Base-by-base conservation (phyloP, 2,797 vertebrate species). In the Huso huso region DNA sequence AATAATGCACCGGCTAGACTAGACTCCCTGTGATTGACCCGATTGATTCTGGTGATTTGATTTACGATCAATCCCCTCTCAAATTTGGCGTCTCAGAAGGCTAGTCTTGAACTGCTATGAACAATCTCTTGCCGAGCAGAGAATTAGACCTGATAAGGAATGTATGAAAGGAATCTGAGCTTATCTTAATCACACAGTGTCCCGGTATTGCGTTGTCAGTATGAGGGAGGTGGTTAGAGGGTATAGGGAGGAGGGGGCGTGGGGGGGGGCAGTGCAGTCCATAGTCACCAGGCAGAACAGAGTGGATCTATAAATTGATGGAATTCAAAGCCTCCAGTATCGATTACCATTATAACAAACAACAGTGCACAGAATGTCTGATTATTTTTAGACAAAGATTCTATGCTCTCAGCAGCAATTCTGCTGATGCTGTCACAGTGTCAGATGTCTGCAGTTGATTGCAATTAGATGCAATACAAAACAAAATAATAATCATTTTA, bases 321-420 rank as follows among this genome's bases (percentile, higher is more conserved):
- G 93, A 94, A 98, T 97, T 94, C 95, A 96, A 97, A 98, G 95
- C 95, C 96, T 95, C 92, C 94, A 94, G 94, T 94, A 98, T 99
- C 93, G 96, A 99, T 99, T 98, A 95, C 95, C 95, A 91, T 96
- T 98, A 94, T 94, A 95, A 95, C 94, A 95, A 97, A 98, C 94
- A 94, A 94, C 90, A 92, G 94, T 91, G 89, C 90, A 86, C 93
- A 89, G 94, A 96, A 95, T 91, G 93, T 94, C 96, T 95, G 96
- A 98, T 98, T 99, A 98, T 99, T 98, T 99, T 99, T 98, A 98
- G 96, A 97, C 94, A 96, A 96, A 96, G 95, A 98, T 97, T 97
- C 94, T 97, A 95, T 96, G 91, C 94, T 95, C 95, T 98, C 95
- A 97, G 95, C 96, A 97, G 93, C 94, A 93, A 94, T 96, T 89